phyloP scores from a whole-genome alignment of 2,888 invertebrate genomes.

The Octonoba sinensis region DNA sequence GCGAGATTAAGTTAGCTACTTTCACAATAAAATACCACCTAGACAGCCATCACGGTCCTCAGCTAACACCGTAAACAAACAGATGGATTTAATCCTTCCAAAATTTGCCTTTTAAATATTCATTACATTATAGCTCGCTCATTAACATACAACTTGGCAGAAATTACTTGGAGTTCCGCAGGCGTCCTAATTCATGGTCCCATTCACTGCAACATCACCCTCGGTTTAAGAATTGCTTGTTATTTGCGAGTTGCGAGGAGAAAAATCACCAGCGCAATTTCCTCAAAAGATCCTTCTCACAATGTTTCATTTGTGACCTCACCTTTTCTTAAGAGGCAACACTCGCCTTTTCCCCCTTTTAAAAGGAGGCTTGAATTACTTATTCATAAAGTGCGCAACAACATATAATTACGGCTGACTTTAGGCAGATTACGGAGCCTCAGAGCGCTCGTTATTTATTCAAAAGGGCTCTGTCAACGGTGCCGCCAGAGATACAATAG shows the following conservation, averaged over 20 bases:
- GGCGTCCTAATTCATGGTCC: neutral
- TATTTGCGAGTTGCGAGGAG: neutral
- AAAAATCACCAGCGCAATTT: constrained; percentile 48
- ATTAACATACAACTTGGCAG: constrained; percentile 21
- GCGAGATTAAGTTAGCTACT: too few relatives aligned
- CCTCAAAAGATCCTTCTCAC: constrained; percentile 18
- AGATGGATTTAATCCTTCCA: neutral
- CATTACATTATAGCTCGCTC: constrained; percentile 32
- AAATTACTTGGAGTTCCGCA: neutral
- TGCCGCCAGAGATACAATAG: constrained; percentile 49
- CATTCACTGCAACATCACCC: constrained; percentile 17
- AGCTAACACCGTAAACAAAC: too few relatives aligned
- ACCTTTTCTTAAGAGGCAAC: constrained; percentile 26
- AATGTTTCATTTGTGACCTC: constrained; percentile 50
- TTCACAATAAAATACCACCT: too few relatives aligned
- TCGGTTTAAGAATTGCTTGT: constrained; percentile 6
- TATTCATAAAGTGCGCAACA: constrained; percentile 63
- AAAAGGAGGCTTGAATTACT: constrained; percentile 40
- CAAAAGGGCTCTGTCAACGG: constrained; percentile 54
- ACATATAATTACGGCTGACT: constrained; percentile 62
- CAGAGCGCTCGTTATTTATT: constrained; percentile 57
- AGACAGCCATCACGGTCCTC: too few relatives aligned
- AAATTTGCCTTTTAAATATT: constrained; percentile 44
- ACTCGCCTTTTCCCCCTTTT: constrained; percentile 17
- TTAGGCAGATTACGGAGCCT: constrained; percentile 54